Base-by-base conservation (phyloP, 2,888 invertebrate genomes). In the Timema cristinae region DNA sequence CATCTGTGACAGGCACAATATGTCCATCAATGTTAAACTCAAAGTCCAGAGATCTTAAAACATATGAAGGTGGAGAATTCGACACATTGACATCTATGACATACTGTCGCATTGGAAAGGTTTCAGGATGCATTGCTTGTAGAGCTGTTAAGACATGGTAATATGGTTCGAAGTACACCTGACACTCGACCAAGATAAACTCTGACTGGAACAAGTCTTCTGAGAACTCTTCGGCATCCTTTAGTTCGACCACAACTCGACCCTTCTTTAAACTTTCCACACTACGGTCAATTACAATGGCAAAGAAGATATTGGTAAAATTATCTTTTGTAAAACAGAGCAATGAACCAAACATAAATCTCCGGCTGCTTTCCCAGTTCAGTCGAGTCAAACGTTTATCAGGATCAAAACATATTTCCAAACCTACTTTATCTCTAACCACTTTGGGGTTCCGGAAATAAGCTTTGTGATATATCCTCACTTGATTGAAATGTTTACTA, bases 141-240 rank as follows among this genome's bases (percentile, higher is more conserved):
- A 95, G 79, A n/a, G 89, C 91, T 75, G 85, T 86, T 70, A 93
- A 82, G 0, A 93, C 91, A 78, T 90, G 89, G 75, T 89, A 85
- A 79, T 94, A 68, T 10, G 68, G 68, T 13, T 68, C 68, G 79
- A 94, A 93, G 80, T 90, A 95, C 0, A 91, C 88, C 69, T 88
- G 89, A 69, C 91, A 90, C 79, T 94, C 93, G 4, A 91, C 86
- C 91, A 94, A 91, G 0, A 87, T 78, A 73, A 86, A 72, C 7
- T 32, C 47, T 6, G n/a, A 48, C 32, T 47, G 8, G n/a, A 70
- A 56, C 13, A 59, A 32, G 15, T 13, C 16, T n/a, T 68, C 54
- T 13, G 5, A 16, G n/a, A 54, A 9, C 16, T 51, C 8, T 9
- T 50, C 86, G 0, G 81, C 75, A 74, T 83, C 80, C 0, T 81